Conservation (phyloP, 2,797 vertebrate species). For the Channa striata region DNA sequence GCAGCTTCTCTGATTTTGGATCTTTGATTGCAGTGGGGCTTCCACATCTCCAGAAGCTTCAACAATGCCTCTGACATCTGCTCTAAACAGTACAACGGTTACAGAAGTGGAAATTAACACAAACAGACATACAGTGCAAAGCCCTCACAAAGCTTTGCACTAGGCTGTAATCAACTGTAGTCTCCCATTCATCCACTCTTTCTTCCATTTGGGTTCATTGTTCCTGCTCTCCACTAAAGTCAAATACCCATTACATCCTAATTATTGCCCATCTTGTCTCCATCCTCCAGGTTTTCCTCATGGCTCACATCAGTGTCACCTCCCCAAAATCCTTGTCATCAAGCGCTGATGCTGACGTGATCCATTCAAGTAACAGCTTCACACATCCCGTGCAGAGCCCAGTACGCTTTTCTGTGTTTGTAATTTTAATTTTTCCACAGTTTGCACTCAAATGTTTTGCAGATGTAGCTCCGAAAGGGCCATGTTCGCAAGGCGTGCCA, state of each 20-base stretch:
- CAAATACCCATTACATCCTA: conserved; percentile 35
- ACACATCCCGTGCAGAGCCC: background rate
- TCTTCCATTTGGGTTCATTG: background rate
- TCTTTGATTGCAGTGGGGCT: conserved; percentile 37
- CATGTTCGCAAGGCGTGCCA: background rate
- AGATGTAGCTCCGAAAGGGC: background rate
- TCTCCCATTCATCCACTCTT: background rate
- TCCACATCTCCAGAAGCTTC: conserved; percentile 4
- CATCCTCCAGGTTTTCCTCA: background rate
- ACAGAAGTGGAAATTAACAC: background rate
- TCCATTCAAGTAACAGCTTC: background rate
- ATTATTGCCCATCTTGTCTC: conserved; percentile 33
- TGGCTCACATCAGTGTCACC: conserved; percentile 39
- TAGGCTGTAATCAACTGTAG: background rate
- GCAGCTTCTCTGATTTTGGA: conserved; percentile 4
- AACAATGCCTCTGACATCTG: conserved; percentile 18
- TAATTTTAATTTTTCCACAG: background rate
- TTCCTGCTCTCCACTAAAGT: conserved; percentile 1
- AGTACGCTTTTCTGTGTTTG: conserved; percentile 1
- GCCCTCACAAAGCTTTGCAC: background rate
- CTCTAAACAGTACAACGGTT: conserved; percentile 13
- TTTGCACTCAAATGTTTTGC: background rate
- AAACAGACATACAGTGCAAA: conserved; percentile 12
- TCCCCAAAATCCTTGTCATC: conserved; percentile 24
- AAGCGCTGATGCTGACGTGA: conserved; percentile 1